phyloP scores from a whole-genome alignment of 2,888 invertebrate genomes.

The Tipula lateralis region DNA sequence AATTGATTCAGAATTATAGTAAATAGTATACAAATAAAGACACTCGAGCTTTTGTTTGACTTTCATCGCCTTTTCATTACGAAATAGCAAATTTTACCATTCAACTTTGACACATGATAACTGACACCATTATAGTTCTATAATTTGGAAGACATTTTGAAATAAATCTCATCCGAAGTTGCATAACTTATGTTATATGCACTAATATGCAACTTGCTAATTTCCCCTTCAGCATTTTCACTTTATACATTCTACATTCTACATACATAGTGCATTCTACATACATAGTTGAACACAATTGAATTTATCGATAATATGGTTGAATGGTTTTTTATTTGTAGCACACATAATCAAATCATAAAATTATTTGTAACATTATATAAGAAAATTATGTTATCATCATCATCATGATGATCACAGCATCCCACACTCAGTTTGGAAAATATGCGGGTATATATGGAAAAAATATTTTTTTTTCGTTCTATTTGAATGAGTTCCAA shows the following conservation, averaged over 20 bases:
- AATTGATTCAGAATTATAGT: no score
- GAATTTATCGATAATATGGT: slow-evolving; percentile 19
- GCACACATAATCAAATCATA: slow-evolving; percentile 9
- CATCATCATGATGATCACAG: slow-evolving; percentile 2
- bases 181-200: neutral
- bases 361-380: neutral
- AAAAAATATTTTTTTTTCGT: neutral
- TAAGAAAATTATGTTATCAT: slow-evolving; percentile 7
- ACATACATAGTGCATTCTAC: no score
- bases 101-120: no score
- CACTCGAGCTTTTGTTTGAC: no score
- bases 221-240: neutral
- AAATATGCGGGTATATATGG: neutral
- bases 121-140: no score
- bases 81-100: no score
- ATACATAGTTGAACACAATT: neutral
- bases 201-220: neutral
- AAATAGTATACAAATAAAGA: no score
- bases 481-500: neutral
- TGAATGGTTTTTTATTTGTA: slow-evolving; percentile 11
- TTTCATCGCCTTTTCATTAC: no score
- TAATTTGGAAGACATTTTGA: neutral
- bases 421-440: slow-evolving; percentile 1
- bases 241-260: no score
- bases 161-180: neutral